Evolutionary conservation across 2,113 vertebrate genomes (phyloP), one percentile per base, ranked within the genome.

Genomic region (human): DNA sequence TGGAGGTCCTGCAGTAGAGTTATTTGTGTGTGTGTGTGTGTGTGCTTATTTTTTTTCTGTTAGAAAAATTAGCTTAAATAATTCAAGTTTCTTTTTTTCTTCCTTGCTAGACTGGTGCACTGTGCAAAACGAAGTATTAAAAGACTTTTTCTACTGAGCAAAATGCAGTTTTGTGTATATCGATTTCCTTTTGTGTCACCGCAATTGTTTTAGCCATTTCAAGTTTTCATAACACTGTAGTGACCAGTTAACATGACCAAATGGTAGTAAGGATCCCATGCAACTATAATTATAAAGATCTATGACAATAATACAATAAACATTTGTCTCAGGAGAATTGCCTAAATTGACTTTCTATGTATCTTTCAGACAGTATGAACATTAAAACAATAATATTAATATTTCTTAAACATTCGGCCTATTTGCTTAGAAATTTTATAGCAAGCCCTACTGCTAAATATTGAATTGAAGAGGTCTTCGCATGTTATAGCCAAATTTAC

Each of bases 1-100:
- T 97, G 98, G 98, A 98, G 97, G 89, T 98, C 96, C 97, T 98
- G 96, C 94, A 94, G 90, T 82, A 48, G n/a, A 89, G 43, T 90
- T 38, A 2, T 59, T 43, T 95, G 59, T 86, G 43, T 79, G 23
- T 30, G 82, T 85, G 82, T 85, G 8, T 40, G 50, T n/a, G 23
- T 38, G 48, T 68, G 52, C 5, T 20, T 8, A 64, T 22, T 6
- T 25, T 59, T 76, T 43, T 70, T n/a, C 57, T 78, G 8, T 70
- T 75, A 32, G 61, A 88, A 93, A 91, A 87, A 85, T 70, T 73
- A 85, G 14, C 79, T 87, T 94, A 91, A 96, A 96, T 96, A 95
- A 97, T 85, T 72, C 50, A 96, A 93, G 27, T 1, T 43, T 13
- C 9, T 45, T 32, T 76, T 96, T 59, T 73, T 78, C 45, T 88